Conservation (phyloP, 2,888 invertebrate genomes). For the Tachina fera region DNA sequence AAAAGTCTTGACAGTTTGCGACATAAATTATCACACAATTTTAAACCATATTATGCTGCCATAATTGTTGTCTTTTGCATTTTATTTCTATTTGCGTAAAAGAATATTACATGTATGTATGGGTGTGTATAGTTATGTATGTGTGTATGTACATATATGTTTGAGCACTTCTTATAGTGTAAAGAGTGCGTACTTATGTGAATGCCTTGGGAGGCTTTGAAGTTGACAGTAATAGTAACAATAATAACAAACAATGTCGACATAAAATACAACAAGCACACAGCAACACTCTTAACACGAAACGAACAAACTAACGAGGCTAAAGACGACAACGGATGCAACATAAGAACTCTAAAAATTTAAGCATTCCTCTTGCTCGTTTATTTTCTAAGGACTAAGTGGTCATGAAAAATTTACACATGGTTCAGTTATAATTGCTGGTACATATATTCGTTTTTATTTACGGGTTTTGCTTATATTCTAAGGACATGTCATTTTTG, state of each 20-base stretch:
- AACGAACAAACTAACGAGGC: conserved; percentile 11
- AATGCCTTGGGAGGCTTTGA: conserved; percentile 63
- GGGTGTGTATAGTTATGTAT: background rate
- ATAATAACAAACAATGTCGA: conserved; percentile 49
- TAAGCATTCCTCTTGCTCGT: conserved; percentile 32
- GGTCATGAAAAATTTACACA: conserved; percentile 70
- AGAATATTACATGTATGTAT: background rate
- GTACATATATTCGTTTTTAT: conserved; percentile 62
- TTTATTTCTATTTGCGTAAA: conserved; percentile 19
- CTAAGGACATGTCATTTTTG: conserved; percentile 51
- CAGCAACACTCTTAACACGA: conserved; percentile 9
- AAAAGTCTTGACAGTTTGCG: conserved; percentile 20
- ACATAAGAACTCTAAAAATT: conserved; percentile 39
- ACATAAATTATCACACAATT: conserved; percentile 35
- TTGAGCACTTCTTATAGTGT: conserved; percentile 20
- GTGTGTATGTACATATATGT: too few relatives aligned
- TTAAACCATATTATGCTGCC: conserved; percentile 38
- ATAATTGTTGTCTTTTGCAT: conserved; percentile 47
- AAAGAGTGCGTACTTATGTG: conserved; percentile 51
- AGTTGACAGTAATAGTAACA: conserved; percentile 69
- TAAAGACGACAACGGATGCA: conserved; percentile 1
- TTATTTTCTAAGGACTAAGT: conserved; percentile 56
- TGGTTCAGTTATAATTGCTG: conserved; percentile 65
- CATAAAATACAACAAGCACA: conserved; percentile 35
- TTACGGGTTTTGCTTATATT: conserved; percentile 20